Percentiles rank a stretch among this genome's conserved stretches.
Conservation (phyloP, 2,113 vertebrate genomes). For the Cervus canadensis region DNA sequence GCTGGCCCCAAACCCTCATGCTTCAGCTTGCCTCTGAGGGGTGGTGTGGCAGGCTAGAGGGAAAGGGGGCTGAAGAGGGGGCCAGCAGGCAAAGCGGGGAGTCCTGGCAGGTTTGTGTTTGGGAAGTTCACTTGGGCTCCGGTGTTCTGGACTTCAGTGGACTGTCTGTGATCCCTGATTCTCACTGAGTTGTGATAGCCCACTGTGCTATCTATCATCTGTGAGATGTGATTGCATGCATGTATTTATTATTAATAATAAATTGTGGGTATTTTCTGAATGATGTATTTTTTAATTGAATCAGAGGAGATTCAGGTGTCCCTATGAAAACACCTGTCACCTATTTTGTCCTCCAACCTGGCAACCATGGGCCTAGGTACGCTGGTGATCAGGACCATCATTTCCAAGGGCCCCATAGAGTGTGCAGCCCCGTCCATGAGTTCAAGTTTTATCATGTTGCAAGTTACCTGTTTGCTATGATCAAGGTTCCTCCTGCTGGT, state of each 20-base stretch:
- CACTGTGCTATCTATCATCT: neutral
- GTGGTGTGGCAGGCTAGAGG: too few species aligned
- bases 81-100: neutral
- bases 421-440: neutral
- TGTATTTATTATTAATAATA: neutral
- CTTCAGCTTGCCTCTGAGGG: neutral
- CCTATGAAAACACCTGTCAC: neutral
- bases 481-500: neutral
- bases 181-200: neutral
- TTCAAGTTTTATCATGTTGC: neutral
- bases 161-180: neutral
- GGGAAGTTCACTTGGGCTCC: neutral
- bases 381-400: accelerated
- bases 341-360: neutral
- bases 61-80: neutral
- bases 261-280: neutral
- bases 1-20: neutral
- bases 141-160: neutral
- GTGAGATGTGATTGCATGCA: neutral
- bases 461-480: neutral
- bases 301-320: neutral
- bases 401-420: neutral
- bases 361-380: neutral
- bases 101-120: neutral
- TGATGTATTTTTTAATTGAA: neutral